Evolutionary conservation across 2,797 vertebrate genomes (phyloP).

Genomic region (Hyperoplus immaculatus): DNA sequence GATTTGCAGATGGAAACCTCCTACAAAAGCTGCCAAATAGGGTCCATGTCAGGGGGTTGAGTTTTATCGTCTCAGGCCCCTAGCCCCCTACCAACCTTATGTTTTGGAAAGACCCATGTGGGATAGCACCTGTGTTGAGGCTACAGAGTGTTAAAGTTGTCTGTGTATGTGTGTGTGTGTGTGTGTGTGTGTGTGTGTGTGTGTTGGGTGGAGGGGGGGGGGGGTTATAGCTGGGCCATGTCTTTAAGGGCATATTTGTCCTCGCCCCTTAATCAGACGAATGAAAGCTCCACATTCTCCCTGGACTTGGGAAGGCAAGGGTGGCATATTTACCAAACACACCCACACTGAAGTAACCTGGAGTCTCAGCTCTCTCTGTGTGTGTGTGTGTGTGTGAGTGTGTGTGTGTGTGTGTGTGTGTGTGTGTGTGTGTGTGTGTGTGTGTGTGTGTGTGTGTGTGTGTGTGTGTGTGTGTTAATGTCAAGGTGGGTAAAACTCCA

Average conservation of each 20-base stretch:
- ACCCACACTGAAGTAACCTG: slow-evolving; percentile 73
- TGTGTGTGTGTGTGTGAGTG: too few species aligned
- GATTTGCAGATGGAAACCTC: slow-evolving; percentile 28
- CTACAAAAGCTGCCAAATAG: slow-evolving; percentile 16
- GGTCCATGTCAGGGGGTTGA: slow-evolving; percentile 5
- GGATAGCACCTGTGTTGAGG: slow-evolving; percentile 78
- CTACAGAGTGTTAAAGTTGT: slow-evolving; percentile 58
- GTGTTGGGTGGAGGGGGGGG: not conserved
- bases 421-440: slow-evolving; percentile 51
- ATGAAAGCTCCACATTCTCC: slow-evolving; percentile 82
- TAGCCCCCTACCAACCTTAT: slow-evolving; percentile 10
- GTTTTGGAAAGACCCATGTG: slow-evolving; percentile 74
- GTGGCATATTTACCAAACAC: slow-evolving; percentile 86
- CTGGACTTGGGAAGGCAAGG: slow-evolving; percentile 66
- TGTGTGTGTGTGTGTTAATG: slow-evolving; percentile 48
- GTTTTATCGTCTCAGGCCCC: slow-evolving; percentile 18
- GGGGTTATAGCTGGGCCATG: slow-evolving; percentile 57
- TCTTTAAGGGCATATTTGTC: slow-evolving; percentile 83
- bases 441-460: slow-evolving; percentile 28
- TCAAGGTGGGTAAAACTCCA: slow-evolving; percentile 68
- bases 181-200: slow-evolving; percentile 17
- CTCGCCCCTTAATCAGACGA: slow-evolving; percentile 82
- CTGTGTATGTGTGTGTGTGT: slow-evolving; percentile 32
- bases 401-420: slow-evolving; percentile 36
- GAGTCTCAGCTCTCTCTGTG: slow-evolving; percentile 38